Percentiles rank a stretch among this genome's conserved stretches.
Evolutionary conservation across 2,113 vertebrate genomes (phyloP).

Genomic region (Marmota monax): DNA sequence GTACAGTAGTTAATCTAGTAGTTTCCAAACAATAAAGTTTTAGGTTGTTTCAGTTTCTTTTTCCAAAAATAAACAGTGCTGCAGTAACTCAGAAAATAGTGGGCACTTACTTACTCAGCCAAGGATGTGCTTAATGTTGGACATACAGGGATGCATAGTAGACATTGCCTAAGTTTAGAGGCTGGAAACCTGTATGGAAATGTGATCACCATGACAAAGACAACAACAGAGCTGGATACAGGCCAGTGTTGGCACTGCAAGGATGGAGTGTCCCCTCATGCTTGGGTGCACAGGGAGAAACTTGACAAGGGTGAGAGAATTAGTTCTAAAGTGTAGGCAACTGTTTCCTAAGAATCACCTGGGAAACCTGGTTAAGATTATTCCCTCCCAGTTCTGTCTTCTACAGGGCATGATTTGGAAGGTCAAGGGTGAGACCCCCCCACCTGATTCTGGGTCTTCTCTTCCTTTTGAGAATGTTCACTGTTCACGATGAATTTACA

Average conservation of each 20-base stretch:
- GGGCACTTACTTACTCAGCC: neutral
- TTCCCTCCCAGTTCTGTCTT: neutral
- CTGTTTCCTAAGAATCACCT: neutral
- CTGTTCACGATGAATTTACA: neutral
- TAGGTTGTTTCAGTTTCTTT: slow-evolving; percentile 43
- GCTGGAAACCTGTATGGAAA: neutral
- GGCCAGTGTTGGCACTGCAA: neutral
- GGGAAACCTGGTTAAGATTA: neutral
- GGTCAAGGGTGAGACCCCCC: neutral
- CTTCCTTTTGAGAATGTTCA: no score
- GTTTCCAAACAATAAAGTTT: neutral
- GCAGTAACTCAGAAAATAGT: neutral
- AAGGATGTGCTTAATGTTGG: neutral
- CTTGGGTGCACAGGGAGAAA: neutral
- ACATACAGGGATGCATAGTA: neutral
- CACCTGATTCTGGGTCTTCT: neutral
- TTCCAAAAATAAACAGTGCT: neutral
- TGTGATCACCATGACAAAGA: neutral
- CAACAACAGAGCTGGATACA: neutral
- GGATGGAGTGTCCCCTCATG: neutral
- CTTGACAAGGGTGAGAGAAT: neutral
- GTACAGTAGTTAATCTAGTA: slow-evolving; percentile 31
- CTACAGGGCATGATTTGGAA: neutral
- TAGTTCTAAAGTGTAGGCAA: neutral
- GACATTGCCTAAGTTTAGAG: neutral